A percentile compares a stretch with the other conserved stretches of the same genome.
Evolutionary conservation across 2,797 vertebrate genomes (phyloP).

Genomic region (Squalus acanthias): DNA sequence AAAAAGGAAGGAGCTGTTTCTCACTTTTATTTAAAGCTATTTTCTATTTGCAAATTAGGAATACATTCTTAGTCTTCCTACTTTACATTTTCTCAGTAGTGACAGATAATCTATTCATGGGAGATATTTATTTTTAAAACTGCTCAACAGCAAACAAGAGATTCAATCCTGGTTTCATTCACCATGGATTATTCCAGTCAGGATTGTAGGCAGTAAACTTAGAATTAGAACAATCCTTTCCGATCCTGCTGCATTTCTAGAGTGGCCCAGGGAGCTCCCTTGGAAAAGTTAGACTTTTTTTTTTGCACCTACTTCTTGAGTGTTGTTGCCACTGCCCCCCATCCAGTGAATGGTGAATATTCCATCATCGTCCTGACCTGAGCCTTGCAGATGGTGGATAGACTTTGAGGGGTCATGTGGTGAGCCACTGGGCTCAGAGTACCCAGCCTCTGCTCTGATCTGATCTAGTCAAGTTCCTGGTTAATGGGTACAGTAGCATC

Average conservation of each 20-base stretch:
- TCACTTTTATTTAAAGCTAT: background rate
- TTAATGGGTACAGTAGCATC: background rate
- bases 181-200: background rate
- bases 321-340: background rate
- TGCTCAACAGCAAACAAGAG: background rate
- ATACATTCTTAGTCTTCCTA: background rate
- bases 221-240: background rate
- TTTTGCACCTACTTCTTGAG: background rate
- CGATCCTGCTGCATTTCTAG: background rate
- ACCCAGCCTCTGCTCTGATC: background rate
- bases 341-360: background rate
- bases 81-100: background rate
- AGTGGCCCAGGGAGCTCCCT: background rate
- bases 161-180: background rate
- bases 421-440: too few relatives aligned
- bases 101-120: background rate
- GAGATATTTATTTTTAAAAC: background rate
- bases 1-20: background rate
- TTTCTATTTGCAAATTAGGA: background rate
- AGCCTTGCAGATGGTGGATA: background rate
- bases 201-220: background rate
- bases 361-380: background rate
- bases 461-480: background rate
- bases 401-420: background rate
- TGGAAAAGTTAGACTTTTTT: background rate